Evolutionary conservation across 1,140 invertebrate species (phyloP), one percentile per base, ranked within the genome.

Genomic region (Drosophila parvula): DNA sequence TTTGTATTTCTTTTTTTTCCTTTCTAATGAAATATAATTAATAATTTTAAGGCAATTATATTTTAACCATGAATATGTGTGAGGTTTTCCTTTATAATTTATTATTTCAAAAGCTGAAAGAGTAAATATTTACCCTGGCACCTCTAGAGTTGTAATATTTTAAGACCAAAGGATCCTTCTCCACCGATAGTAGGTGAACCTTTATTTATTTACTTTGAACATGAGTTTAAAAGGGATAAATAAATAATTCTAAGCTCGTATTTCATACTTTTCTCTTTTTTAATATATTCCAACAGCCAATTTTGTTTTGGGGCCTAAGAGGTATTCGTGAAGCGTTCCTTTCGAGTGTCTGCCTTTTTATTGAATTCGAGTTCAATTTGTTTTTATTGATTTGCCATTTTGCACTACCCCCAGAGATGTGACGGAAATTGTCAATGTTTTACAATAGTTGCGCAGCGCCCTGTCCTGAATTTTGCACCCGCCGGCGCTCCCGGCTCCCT

Each of bases 331-430:
- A 41, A 11, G 34, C 68, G 50, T 48, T 55, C 34, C 22, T 44
- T 11, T 57, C 56, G 40, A 55, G 40, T 71, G 38, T 74, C 60
- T 55, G 53, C 53, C 83, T 85, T 90, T 80, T 90, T 90, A 90
- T 90, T 90, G 86, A 86, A 90, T 90, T 90, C 85, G 70, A 90
- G 86, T 90, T 90, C 86, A 90, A 90, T 90, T 90, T 90, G 86
- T 90, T 90, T 90, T 90, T 90, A 90, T 90, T 90, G 86, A 90
- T 90, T 90, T 82, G 85, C 85, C 86, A 90, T 90, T 90, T 90
- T 90, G 79, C 85, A 86, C 85, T 86, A 75, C 75, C 79, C 67
- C 79, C 68, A 81, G 84, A 88, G 84, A 90, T 90, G 86, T 90
- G 85, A 90, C 85, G 85, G 85, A 90, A 90, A 90, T 90, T 90